Conservation (phyloP, 2,888 invertebrate genomes). For the Heliconius sara region DNA sequence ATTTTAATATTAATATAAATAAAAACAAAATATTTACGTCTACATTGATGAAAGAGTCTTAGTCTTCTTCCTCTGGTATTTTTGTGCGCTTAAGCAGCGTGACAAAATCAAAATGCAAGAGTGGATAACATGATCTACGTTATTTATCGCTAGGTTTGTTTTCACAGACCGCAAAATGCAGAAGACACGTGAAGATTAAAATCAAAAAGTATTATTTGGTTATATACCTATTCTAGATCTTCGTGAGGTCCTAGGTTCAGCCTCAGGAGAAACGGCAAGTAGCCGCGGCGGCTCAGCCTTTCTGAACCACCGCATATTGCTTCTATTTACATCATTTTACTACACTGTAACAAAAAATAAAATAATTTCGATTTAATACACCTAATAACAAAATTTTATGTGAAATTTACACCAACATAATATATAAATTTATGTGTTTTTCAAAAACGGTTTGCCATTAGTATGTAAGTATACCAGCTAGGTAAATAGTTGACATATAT, state of each 20-base stretch:
- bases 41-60: no score
- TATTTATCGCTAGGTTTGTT: not conserved
- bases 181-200: not conserved
- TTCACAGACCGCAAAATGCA: not conserved
- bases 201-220: not conserved
- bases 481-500: conserved; percentile 31
- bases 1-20: no score
- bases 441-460: not conserved
- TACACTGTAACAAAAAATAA: conserved; percentile 50
- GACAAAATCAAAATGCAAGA: not conserved
- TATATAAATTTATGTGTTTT: not conserved
- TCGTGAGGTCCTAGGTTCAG: conserved; percentile 72
- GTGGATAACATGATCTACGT: no score
- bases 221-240: conserved; percentile 78
- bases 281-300: conserved; percentile 87
- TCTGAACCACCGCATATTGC: conserved; percentile 89
- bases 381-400: no score
- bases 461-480: conserved; percentile 29
- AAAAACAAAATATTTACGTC: no score
- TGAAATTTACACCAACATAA: not conserved
- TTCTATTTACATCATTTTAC: conserved; percentile 45
- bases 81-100: no score
- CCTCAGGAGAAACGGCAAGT: conserved; percentile 86
- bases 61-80: no score
- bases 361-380: not conserved